phyloP scores from a whole-genome alignment of 1,140 invertebrate species.

The Zaprionus ghesquierei region DNA sequence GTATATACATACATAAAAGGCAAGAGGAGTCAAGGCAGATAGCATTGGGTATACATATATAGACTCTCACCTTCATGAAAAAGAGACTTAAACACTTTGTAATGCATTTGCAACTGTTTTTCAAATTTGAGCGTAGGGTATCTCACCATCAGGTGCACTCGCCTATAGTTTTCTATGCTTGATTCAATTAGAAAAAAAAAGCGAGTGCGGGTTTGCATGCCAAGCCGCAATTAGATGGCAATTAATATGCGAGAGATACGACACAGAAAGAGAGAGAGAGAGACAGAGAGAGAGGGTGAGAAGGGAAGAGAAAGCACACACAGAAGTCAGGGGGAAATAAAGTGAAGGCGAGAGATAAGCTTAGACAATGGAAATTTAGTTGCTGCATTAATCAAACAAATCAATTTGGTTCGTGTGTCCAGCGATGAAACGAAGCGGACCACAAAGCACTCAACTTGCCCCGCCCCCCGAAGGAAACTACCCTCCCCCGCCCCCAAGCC shows the following conservation, averaged over 20 bases:
- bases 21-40: too few relatives aligned
- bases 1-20: too few relatives aligned
- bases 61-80: too few relatives aligned
- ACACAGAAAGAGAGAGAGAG: neutral
- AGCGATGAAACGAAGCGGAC: slow-evolving; percentile 16
- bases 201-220: slow-evolving; percentile 41
- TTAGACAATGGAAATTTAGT: slow-evolving; percentile 10
- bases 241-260: slow-evolving; percentile 52
- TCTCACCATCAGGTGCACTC: too few relatives aligned
- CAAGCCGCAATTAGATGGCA: slow-evolving; percentile 63
- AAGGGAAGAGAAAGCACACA: too few relatives aligned
- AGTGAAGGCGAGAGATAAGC: neutral
- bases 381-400: slow-evolving; percentile 74
- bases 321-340: too few relatives aligned
- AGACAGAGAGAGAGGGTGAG: neutral
- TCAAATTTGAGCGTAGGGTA: too few relatives aligned
- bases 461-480: neutral
- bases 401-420: slow-evolving; percentile 67
- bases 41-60: too few relatives aligned
- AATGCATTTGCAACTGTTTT: too few relatives aligned
- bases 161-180: too few relatives aligned
- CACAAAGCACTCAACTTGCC: slow-evolving; percentile 29
- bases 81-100: too few relatives aligned
- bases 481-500: neutral
- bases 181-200: slow-evolving; percentile 58